Evolutionary conservation across 2,797 vertebrate species (phyloP).

Genomic region (Columba guinea): DNA sequence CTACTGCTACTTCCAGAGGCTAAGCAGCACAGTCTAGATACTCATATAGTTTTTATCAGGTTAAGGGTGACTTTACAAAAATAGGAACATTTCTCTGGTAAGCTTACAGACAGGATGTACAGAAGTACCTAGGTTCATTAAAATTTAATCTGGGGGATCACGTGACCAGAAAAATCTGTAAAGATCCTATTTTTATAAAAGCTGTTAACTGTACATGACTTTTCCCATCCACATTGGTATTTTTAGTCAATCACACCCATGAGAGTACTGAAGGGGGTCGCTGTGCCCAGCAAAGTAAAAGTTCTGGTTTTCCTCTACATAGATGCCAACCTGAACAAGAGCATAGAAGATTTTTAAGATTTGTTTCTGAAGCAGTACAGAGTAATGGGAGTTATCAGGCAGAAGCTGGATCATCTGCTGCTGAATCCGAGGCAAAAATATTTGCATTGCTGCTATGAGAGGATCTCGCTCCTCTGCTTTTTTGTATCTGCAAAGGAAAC

Average conservation of each 20-base stretch:
- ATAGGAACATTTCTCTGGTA: neutral
- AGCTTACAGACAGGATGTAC: neutral
- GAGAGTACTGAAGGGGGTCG: neutral
- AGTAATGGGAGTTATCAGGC: slow-evolving; percentile 88
- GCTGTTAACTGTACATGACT: neutral
- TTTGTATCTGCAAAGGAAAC: slow-evolving; percentile 85
- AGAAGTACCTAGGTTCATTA: neutral
- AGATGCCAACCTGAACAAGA: slow-evolving; percentile 90
- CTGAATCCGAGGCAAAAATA: slow-evolving; percentile 94
- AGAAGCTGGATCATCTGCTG: slow-evolving; percentile 91
- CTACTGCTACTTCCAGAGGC: neutral
- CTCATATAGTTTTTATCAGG: neutral
- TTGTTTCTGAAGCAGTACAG: slow-evolving; percentile 96
- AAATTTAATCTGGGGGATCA: neutral
- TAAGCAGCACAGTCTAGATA: neutral
- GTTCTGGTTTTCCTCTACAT: neutral
- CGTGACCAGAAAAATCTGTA: neutral
- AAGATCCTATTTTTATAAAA: neutral
- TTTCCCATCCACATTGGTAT: neutral
- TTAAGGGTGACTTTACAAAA: neutral
- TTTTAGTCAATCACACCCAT: neutral
- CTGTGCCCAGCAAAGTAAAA: neutral
- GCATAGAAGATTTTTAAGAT: slow-evolving; percentile 98
- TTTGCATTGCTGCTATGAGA: slow-evolving; percentile 93
- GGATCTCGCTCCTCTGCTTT: slow-evolving; percentile 95